Conservation (phyloP, 1,140 invertebrate genomes). For the Ctenoplectra terminalis region DNA sequence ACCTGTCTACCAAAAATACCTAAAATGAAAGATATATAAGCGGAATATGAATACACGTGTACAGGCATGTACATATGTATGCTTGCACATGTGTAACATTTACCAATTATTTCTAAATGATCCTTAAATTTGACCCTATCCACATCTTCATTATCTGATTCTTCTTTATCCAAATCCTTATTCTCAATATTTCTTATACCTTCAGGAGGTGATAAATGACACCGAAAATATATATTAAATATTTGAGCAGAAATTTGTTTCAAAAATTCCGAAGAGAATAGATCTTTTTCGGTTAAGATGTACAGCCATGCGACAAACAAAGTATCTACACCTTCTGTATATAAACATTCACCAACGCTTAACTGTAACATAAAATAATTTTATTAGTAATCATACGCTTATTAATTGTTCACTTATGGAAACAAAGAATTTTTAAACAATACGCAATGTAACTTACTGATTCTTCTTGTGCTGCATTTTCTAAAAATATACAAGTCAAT, state of each 20-base stretch:
- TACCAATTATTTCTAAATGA: constrained; percentile 88
- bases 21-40: constrained; percentile 46
- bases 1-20: constrained; percentile 82
- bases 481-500: constrained; percentile 90
- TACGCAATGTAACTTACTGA: constrained; percentile 82
- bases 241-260: constrained; percentile 84
- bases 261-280: constrained; percentile 84
- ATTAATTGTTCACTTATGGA: not conserved
- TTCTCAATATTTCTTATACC: constrained; percentile 84
- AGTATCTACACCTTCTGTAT: constrained; percentile 91
- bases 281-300: constrained; percentile 84
- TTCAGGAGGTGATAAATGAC: constrained; percentile 91
- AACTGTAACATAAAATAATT: constrained; percentile 69
- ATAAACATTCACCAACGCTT: constrained; percentile 86
- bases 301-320: constrained; percentile 92
- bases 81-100: constrained; percentile 42
- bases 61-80: not conserved
- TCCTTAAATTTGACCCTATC: constrained; percentile 88
- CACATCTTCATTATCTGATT: constrained; percentile 88
- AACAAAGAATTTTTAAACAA: constrained; percentile 4
- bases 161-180: constrained; percentile 83
- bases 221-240: constrained; percentile 92
- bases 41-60: not conserved
- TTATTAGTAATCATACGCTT: not conserved
- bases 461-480: constrained; percentile 90